These are phyloP conservation scores for Eupithecia abbreviata DNA, from an alignment of 2,888 invertebrate genomes.

Conservation along the genomic window DNA sequence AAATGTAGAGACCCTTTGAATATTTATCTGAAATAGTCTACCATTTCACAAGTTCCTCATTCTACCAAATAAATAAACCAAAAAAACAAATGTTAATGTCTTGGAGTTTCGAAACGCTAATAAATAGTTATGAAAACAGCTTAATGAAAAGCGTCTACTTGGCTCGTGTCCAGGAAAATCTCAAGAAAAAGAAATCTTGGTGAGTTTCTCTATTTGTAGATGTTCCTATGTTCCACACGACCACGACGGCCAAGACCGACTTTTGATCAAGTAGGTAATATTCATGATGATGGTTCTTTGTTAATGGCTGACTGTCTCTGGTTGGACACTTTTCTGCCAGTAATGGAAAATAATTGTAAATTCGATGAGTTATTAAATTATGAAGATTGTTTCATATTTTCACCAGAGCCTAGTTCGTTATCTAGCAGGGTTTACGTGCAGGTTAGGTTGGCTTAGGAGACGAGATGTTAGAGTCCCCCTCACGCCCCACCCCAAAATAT, in stretches of 20 bases:
- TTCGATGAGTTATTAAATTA: no score
- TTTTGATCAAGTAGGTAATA: not conserved
- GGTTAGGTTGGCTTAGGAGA: no score
- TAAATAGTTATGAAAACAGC: constrained; percentile 10
- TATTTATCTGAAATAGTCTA: not conserved
- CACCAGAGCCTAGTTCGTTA: no score
- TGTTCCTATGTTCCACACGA: not conserved
- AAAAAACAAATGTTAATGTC: constrained; percentile 2
- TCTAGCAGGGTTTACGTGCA: no score
- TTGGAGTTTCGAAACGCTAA: constrained; percentile 1
- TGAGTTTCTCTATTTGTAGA: not conserved
- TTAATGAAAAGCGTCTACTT: constrained; percentile 17
- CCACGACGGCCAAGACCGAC: not conserved
- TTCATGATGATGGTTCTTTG: no score
- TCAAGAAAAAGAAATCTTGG: constrained; percentile 1
- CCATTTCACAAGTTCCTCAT: not conserved
- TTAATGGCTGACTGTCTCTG: no score
- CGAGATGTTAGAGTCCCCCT: no score
- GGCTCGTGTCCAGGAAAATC: constrained; percentile 25
- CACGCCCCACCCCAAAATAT: not conserved
- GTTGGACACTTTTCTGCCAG: no score
- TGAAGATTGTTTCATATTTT: no score
- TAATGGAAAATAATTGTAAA: no score
- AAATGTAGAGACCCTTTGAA: not conserved
- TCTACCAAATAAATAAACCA: not conserved